Conservation (phyloP, 2,113 vertebrate genomes). For the Centropus unirufus region DNA sequence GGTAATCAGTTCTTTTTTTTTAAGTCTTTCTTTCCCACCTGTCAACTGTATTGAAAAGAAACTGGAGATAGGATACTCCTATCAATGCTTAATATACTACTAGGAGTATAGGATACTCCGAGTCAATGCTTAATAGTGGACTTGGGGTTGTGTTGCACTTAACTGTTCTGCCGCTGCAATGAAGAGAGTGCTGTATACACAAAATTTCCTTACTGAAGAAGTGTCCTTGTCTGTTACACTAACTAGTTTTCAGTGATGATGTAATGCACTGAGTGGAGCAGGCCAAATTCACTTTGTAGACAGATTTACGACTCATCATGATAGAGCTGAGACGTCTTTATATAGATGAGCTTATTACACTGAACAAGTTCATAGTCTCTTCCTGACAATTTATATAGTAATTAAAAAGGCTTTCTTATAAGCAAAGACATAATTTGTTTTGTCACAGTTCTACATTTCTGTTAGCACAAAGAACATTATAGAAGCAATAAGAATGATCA, state of each 20-base stretch:
- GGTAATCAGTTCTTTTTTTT: neutral
- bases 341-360: neutral
- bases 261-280: neutral
- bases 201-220: neutral
- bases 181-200: neutral
- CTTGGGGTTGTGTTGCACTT: neutral
- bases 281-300: neutral
- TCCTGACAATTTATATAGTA: neutral
- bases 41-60: neutral
- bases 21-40: neutral
- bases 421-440: neutral
- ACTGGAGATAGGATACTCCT: neutral
- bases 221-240: neutral
- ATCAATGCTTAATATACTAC: neutral
- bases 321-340: neutral
- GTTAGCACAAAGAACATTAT: neutral
- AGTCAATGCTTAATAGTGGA: neutral
- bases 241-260: neutral
- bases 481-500: neutral
- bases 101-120: neutral
- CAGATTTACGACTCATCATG: neutral
- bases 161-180: neutral
- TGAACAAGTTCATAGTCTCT: neutral
- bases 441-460: neutral
- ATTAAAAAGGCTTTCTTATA: neutral